phyloP scores from a whole-genome alignment of 2,797 vertebrate genomes.

The Sus cebifrons region DNA sequence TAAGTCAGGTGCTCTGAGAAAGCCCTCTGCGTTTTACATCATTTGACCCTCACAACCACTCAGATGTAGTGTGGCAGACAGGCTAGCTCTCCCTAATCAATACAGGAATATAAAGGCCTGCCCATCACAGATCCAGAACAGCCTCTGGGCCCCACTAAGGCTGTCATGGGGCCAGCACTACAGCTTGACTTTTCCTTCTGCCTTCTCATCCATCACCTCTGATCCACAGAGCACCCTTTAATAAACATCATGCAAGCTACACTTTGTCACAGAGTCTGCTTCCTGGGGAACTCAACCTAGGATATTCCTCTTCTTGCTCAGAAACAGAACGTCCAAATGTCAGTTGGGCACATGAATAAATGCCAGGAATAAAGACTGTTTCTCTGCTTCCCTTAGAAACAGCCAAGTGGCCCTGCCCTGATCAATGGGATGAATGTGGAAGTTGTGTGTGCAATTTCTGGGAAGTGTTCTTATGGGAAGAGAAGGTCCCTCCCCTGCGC shows the following conservation, averaged over 20 bases:
- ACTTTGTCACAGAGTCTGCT: background rate
- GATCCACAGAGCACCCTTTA: background rate
- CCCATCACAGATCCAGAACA: background rate
- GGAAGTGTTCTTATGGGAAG: background rate
- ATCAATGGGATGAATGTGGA: background rate
- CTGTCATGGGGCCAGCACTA: background rate
- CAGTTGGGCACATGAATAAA: background rate
- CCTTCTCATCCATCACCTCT: background rate
- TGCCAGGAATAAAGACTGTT: conserved; percentile 35
- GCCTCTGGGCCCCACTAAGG: background rate
- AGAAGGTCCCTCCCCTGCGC: background rate
- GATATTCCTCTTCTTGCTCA: background rate
- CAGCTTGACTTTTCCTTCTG: background rate
- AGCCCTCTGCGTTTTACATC: background rate
- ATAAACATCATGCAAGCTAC: conserved; percentile 6
- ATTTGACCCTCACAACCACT: background rate
- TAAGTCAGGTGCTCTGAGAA: background rate
- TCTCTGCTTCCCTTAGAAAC: background rate
- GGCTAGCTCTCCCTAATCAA: background rate
- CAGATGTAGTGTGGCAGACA: background rate
- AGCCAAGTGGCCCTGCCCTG: background rate
- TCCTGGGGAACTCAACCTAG: conserved; percentile 47
- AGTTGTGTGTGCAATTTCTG: background rate
- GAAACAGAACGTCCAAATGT: conserved; percentile 38
- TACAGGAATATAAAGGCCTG: background rate